Evolutionary conservation across 2,113 vertebrate genomes (phyloP), one percentile per base, ranked within the genome.

Genomic region (Antechinus flavipes): DNA sequence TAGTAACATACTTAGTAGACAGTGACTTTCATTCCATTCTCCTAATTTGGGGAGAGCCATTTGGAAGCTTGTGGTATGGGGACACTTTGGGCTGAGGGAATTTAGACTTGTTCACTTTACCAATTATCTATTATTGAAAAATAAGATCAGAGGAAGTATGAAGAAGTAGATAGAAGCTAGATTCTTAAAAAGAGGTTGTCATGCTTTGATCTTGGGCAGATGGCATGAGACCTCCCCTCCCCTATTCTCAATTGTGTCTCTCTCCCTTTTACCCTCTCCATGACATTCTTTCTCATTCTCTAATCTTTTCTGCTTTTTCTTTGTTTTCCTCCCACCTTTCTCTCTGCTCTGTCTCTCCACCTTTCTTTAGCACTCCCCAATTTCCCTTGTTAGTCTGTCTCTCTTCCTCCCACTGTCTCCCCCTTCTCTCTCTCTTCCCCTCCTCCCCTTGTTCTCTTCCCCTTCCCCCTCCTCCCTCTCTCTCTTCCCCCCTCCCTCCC

Each of bases 401-500:
- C n/a, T 27, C 53, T 23, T 3, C 61, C 16, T 3, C 22, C 0
- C 1, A 46, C 11, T 46, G n/a, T 52, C n/a, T 2, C 23, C 54
- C 42, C 47, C 4, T 68, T 26, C n/a, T 47, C 92, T 0, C 90
- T 56, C 92, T 93, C 58, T 49, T 89, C 91, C 84, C 53, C 26
- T 3, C 61, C 16, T 3, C 22, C 0, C 1, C 56, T 5, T 55
- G n/a, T 47, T 49, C 84, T 52, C n/a, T 2, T 30, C 54, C 42
- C 47, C 4, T 9, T 30, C 94, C 92, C 68, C 25, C 24, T 61
- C 25, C 47, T 53, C 30, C 42, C 11, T 2, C 42, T 90, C 58
- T 93, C 91, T 58, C 56, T 14, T 27, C 91, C 0, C 16, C 95
- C 84, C 94, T 93, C 92, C 47, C 52, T 94, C 90, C 91, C 92